Base-by-base conservation (phyloP, 2,113 vertebrate genomes). In the Numenius arquata region DNA sequence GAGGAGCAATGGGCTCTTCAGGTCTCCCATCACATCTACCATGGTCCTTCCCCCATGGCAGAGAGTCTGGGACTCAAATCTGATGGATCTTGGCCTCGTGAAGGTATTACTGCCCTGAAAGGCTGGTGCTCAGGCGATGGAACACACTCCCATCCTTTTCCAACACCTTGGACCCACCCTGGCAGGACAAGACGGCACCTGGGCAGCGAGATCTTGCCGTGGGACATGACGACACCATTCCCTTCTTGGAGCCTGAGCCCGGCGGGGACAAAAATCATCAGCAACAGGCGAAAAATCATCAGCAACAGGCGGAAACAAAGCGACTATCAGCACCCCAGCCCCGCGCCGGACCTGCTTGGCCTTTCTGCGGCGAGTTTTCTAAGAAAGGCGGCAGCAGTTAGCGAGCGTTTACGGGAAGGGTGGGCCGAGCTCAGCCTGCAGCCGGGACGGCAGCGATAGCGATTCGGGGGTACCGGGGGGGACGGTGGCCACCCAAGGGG, bases 331-430 rank as follows among this genome's bases (percentile, higher is more conserved):
- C 87, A 70, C 77, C 50, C n/a, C 85, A 91, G 90, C 93, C 85
- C 95, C 10, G 19, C 47, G 45, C 53, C 21, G 78, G 90, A 93
- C 86, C 93, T 15, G 90, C 85, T 95, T 48, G 75, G 94, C 91
- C 81, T 70, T 89, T 85, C 40, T 97, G 97, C 32, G 92, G 97
- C 9, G 20, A 87, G 61, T 88, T 96, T 98, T 98, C 98, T 98
- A 96, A 98, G 98, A 98, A 98, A 91, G 63, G 5, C 47, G n/a
- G 6, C 86, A 95, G 96, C 97, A 97, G 97, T 97, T 88, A 62
- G 94, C 12, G 38, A 90, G 94, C 3, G 27, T 94, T 98, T 97
- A 98, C 82, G 83, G 97, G 97, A 98, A 98, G 88, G 94, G 94
- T 26, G 88, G 91, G 93, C 68, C 4, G 0, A 48, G 71, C 73